Conservation (phyloP, 2,888 invertebrate species). For the Podotricha telesiphe region DNA sequence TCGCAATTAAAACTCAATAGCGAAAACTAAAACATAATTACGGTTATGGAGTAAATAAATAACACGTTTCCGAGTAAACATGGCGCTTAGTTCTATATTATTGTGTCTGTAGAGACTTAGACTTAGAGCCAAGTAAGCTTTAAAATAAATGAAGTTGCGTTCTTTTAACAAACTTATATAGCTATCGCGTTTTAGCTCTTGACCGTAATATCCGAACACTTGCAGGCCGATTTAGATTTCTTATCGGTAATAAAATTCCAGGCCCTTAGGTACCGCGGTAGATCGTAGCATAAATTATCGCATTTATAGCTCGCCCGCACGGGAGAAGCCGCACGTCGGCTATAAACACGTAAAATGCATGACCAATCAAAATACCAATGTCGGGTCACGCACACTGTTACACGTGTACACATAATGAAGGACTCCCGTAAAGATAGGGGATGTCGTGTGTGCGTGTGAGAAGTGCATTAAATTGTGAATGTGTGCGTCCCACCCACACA, state of each 20-base stretch:
- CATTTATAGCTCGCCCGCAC: conserved; percentile 72
- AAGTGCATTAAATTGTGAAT: conserved; percentile 40
- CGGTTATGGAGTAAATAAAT: background rate
- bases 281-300: conserved; percentile 68
- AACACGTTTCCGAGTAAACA: background rate
- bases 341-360: conserved; percentile 83
- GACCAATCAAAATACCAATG: conserved; percentile 84
- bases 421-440: conserved; percentile 31
- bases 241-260: conserved; percentile 44
- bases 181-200: conserved; percentile 28
- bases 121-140: background rate
- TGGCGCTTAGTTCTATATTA: background rate
- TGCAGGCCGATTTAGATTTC: conserved; percentile 42
- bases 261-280: conserved; percentile 59
- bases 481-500: conserved; percentile 64
- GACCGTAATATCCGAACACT: conserved; percentile 34
- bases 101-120: background rate
- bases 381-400: conserved; percentile 67
- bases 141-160: background rate
- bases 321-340: conserved; percentile 64
- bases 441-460: conserved; percentile 35
- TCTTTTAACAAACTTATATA: background rate
- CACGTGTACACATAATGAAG: conserved; percentile 27
- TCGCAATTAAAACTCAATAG: conserved; percentile 11
- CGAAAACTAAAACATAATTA: conserved; percentile 2